Evolutionary conservation across 2,113 vertebrate species (phyloP), one percentile per base, ranked within the genome.

Genomic region (Clupea harengus): DNA sequence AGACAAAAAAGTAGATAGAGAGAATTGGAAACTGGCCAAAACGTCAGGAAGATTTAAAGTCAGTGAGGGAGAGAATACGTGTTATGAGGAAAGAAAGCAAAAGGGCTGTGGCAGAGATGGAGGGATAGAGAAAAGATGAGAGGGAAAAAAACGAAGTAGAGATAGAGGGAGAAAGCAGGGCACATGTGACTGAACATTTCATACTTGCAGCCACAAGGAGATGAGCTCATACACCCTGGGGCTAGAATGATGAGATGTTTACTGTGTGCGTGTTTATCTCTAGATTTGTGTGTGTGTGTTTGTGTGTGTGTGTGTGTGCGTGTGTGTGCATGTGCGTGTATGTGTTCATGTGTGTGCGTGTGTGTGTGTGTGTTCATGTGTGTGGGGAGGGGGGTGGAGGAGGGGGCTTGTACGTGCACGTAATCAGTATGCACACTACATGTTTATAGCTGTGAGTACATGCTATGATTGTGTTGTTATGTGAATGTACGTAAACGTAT

Each of bases 101-200:
- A 18, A 22, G n/a, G 64, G 72, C 54, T 60, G 54, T 60, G 54
- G 18, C 20, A 22, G 54, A 60, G 54, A 60, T 60, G 54, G 20
- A 60, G 54, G 22, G 18, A 57, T 52, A 17, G 15, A 17, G 10
- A 47, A 20, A 8, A 44, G 15, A 25, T 20, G 10, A 13, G 28
- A 39, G 10, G 28, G 13, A 17, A 39, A 39, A 39, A 39, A 75
- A 32, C 9, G 4, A 3, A 39, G 28, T 4, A 39, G 11, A 15
- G 10, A 78, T 18, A 15, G 72, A 78, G 1, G 72, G 10, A 13
- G 72, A 78, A 78, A 78, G 32, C 25, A 78, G 72, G 72, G 25
- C 72, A 78, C 72, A 78, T 78, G 72, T 78, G 72, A 78, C 72
- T 39, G 32, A 78, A 39, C 72, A 78, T 78, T 18, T 78, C 72